phyloP scores from a whole-genome alignment of 2,113 vertebrate species.

The Pseudorectes ferrugineus region DNA sequence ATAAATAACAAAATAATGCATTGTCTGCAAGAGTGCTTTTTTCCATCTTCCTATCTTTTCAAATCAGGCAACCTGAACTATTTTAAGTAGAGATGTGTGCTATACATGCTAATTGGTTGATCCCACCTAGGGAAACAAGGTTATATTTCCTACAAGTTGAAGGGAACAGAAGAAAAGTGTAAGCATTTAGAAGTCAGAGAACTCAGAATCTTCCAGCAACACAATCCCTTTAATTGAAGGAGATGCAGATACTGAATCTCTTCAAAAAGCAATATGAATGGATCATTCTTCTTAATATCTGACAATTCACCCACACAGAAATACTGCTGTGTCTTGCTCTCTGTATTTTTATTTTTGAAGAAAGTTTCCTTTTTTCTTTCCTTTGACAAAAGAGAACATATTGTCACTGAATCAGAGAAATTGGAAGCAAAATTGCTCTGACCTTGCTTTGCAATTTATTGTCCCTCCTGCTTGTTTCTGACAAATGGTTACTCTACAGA shows the following conservation, averaged over 20 bases:
- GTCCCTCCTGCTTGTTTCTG: background rate
- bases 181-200: background rate
- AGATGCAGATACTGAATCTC: background rate
- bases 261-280: background rate
- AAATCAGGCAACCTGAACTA: background rate
- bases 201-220: background rate
- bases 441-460: background rate
- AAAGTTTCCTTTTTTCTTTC: background rate
- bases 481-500: background rate
- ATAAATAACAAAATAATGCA: background rate
- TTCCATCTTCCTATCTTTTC: background rate
- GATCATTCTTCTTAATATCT: background rate
- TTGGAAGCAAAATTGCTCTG: background rate
- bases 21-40: background rate
- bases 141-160: background rate
- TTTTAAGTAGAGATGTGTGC: background rate
- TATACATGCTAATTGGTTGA: background rate
- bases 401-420: slow-evolving; percentile 8
- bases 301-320: background rate
- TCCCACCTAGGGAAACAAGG: background rate
- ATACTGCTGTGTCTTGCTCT: background rate
- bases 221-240: background rate
- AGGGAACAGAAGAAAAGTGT: background rate
- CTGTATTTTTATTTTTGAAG: background rate
- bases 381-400: slow-evolving; percentile 8